These are phyloP conservation scores for Tupiocoris notatus DNA, from an alignment of 2,888 invertebrate species.

Conservation along the genomic window DNA sequence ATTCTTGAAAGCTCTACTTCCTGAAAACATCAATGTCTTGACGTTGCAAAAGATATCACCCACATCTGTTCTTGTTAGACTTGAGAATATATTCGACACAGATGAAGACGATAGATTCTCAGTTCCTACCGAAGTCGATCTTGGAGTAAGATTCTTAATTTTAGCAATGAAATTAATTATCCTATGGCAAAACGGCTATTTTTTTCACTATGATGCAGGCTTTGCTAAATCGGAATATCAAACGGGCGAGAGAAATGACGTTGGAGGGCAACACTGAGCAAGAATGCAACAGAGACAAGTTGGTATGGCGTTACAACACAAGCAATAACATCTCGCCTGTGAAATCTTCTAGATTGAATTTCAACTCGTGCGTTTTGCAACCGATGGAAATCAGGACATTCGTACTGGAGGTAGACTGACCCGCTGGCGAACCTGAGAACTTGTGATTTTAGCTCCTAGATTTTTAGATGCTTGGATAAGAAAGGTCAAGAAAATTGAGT, in stretches of 20 bases:
- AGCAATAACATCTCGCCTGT: background rate
- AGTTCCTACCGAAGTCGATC: background rate
- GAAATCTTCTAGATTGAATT: constrained; percentile 42
- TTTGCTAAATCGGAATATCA: background rate
- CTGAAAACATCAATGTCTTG: constrained; percentile 70
- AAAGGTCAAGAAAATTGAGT: too few relatives aligned
- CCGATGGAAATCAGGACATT: constrained; percentile 76
- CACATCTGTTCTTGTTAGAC: constrained; percentile 63
- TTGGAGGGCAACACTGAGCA: constrained; percentile 70
- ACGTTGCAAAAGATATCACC: constrained; percentile 76
- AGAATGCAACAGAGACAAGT: constrained; percentile 54
- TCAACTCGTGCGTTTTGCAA: constrained; percentile 58
- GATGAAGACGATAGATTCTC: constrained; percentile 9
- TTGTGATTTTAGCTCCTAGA: too few relatives aligned
- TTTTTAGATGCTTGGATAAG: too few relatives aligned
- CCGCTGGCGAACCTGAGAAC: too few relatives aligned
- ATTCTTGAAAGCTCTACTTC: constrained; percentile 59
- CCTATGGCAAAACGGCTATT: background rate
- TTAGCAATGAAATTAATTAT: background rate
- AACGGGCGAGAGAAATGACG: constrained; percentile 55
- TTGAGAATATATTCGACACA: constrained; percentile 65
- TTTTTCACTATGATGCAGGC: background rate
- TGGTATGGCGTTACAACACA: background rate
- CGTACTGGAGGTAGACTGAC: constrained; percentile 52
- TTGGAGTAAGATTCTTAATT: constrained; percentile 18